Evolutionary conservation across 2,888 invertebrate species (phyloP), one percentile per base, ranked within the genome.

Genomic region (Altica lythri): DNA sequence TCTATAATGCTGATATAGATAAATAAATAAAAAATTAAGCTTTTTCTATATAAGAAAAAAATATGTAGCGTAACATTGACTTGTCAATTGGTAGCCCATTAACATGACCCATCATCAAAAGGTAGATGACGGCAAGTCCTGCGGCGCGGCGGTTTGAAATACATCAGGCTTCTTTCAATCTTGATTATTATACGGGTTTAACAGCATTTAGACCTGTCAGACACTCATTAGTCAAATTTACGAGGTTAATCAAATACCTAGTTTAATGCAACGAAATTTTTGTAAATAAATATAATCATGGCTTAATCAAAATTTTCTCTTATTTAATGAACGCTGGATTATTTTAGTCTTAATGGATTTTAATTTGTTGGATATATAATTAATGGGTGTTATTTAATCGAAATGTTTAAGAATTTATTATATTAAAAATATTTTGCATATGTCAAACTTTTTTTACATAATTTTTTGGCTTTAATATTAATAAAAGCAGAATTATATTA

Each of bases 161-260:
- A 32, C 40, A 49, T 49, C 49, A 42, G 30, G 22, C 40, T 48
- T 47, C 46, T 55, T 60, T 52, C 52, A 50, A 54, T 57, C 53
- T 57, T 57, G 62, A 62, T 62, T 60, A 62, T n/a, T 57, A 44
- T 55, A 57, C 59, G 57, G 60, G 55, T 59, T 62, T 59, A 61
- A 57, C 61, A 57, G 59, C 63, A 53, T 55, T 58, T 59, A 60
- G 57, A 42, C 59, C 64, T 62, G 66, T 66, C 66, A 63, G 56
- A 50, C 52, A 53, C 63, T 66, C 64, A 66, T 66, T 66, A 66
- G 62, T 53, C 57, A 59, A 60, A 64, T 66, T 66, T 64, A 66
- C 62, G 63, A 59, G 61, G 54, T 55, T 60, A 64, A 64, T 66
- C 63, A 64, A 62, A 59, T 58, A 55, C 50, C 60, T 43, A 45